phyloP scores from a whole-genome alignment of 2,113 vertebrate species.

The Campylomormyrus tamandua region DNA sequence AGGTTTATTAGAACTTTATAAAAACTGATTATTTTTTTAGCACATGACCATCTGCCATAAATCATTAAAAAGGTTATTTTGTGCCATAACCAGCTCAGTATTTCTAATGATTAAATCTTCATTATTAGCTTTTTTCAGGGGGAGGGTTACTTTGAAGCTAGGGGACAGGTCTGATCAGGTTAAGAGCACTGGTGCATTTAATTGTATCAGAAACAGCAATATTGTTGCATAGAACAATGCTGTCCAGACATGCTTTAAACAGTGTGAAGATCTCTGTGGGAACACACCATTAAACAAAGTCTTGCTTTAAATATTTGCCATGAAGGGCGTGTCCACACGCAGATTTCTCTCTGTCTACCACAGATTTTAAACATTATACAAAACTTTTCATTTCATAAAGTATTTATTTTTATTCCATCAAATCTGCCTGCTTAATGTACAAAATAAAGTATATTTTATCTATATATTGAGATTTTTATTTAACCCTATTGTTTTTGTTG shows the following conservation, averaged over 20 bases:
- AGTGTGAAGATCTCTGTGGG: slow-evolving; percentile 31
- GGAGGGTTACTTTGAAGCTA: slow-evolving; percentile 25
- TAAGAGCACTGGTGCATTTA: slow-evolving; percentile 55
- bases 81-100: slow-evolving; percentile 39
- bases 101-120: slow-evolving; percentile 42
- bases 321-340: slow-evolving; percentile 32
- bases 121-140: slow-evolving; percentile 49
- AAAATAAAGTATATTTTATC: slow-evolving; percentile 72
- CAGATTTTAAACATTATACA: slow-evolving; percentile 28
- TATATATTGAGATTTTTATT: slow-evolving; percentile 74
- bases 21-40: slow-evolving; percentile 63
- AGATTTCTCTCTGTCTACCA: slow-evolving; percentile 29
- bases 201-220: slow-evolving; percentile 57
- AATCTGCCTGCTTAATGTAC: slow-evolving; percentile 65
- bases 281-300: slow-evolving; percentile 30
- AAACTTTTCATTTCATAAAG: slow-evolving; percentile 53
- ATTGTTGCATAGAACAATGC: slow-evolving; percentile 33
- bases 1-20: slow-evolving; percentile 48
- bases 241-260: slow-evolving; percentile 33
- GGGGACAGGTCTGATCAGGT: slow-evolving; percentile 45
- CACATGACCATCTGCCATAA: slow-evolving; percentile 28
- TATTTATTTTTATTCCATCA: slow-evolving; percentile 64
- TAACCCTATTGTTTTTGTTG: slow-evolving; percentile 38
- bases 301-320: slow-evolving; percentile 41
- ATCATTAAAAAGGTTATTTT: slow-evolving; percentile 40